Percentiles rank a stretch among this genome's conserved stretches.
Evolutionary conservation across 2,888 invertebrate species (phyloP).

Genomic region (Limenitis camilla): DNA sequence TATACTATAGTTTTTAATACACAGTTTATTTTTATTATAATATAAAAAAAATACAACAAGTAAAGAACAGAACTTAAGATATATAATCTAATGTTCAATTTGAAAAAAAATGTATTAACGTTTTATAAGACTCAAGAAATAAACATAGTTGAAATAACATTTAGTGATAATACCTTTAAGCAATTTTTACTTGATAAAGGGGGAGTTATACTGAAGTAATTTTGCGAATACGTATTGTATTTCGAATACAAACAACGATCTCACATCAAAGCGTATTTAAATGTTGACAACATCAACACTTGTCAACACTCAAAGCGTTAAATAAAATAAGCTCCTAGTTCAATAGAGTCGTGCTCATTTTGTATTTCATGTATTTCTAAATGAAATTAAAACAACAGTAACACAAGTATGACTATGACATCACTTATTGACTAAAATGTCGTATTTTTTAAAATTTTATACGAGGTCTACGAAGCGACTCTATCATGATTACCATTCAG

Average conservation of each 20-base stretch:
- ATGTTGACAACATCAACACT: conserved; percentile 49
- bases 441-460: too few relatives aligned
- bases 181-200: conserved; percentile 22
- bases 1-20: too few relatives aligned
- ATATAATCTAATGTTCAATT: too few relatives aligned
- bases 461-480: too few relatives aligned
- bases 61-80: too few relatives aligned
- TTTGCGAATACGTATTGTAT: conserved; percentile 26
- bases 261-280: conserved; percentile 61
- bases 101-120: background rate
- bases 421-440: too few relatives aligned
- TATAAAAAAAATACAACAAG: too few relatives aligned
- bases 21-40: too few relatives aligned
- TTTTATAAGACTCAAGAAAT: background rate
- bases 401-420: too few relatives aligned
- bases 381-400: too few relatives aligned
- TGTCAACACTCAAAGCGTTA: conserved; percentile 36
- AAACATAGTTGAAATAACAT: background rate
- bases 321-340: conserved; percentile 38
- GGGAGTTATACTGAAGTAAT: conserved; percentile 22
- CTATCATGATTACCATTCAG: too few relatives aligned
- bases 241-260: conserved; percentile 26
- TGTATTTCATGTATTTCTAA: too few relatives aligned
- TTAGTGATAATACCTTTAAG: conserved; percentile 10
- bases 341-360: conserved; percentile 15